A percentile compares a stretch with the other conserved stretches of the same genome.
phyloP scores from a whole-genome alignment of 2,888 invertebrate species.

The Homarus gammarus region DNA sequence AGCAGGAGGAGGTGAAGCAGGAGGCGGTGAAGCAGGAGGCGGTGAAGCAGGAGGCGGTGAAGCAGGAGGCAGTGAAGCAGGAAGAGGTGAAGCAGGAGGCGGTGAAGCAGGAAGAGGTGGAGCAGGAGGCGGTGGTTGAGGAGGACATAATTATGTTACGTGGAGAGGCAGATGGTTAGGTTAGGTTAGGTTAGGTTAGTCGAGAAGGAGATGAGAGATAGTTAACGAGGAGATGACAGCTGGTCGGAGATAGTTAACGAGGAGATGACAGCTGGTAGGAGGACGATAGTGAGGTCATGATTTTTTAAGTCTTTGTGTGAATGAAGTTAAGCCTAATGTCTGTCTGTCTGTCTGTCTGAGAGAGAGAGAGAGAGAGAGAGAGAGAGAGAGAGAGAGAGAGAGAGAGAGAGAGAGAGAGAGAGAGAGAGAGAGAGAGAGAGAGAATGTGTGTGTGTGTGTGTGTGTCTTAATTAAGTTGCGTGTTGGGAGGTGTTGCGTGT shows the following conservation, averaged over 20 bases:
- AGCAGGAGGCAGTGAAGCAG: neutral
- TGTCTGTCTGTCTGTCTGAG: neutral
- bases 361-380: conserved; percentile 8
- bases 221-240: too few species aligned
- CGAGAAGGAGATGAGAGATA: too few species aligned
- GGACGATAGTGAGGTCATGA: too few species aligned
- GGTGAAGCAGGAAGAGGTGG: neutral
- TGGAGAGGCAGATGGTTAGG: neutral
- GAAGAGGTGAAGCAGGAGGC: neutral
- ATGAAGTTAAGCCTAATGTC: too few species aligned
- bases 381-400: neutral
- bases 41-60: neutral
- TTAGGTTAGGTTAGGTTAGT: too few species aligned
- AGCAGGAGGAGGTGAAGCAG: neutral
- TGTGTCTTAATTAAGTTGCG: too few species aligned
- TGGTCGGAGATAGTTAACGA: too few species aligned
- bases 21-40: neutral
- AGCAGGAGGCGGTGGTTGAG: neutral
- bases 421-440: neutral
- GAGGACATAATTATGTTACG: neutral
- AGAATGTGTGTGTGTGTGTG: neutral
- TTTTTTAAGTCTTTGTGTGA: too few species aligned
- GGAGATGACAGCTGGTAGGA: too few species aligned
- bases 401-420: neutral
- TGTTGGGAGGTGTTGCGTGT: too few species aligned